Evolutionary conservation across 2,888 invertebrate genomes (phyloP), one percentile per base, ranked within the genome.

Genomic region (Leucophenga maculata): DNA sequence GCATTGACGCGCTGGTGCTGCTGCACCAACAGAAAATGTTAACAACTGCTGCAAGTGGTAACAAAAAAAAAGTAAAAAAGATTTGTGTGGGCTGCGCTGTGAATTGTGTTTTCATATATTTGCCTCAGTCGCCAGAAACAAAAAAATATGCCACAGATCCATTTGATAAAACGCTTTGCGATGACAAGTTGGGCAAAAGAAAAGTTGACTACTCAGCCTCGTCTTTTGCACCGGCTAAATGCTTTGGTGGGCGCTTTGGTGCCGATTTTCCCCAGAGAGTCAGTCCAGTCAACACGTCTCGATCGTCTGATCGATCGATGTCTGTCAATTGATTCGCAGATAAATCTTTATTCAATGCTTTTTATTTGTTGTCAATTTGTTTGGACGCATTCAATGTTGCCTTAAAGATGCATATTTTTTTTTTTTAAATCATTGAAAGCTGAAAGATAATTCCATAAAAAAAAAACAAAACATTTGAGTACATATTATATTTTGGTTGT

Each of bases 101-200:
- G 39, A 39, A 39, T 39, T 39, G 39, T 16, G 50, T 44, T 62
- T 66, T 52, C 52, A 71, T 39, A 70, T 69, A 65, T 26, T n/a
- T 26, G 26, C 26, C 26, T 3, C 26, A 26, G 26, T 26, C n/a
- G 64, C 69, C 46, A 16, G 13, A 50, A 65, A 20, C 74, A 76
- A 79, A 78, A 57, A 78, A 82, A 79, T 81, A 81, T 79, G 80
- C 79, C 82, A 82, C 73, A 80, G 80, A 80, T 80, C 82, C 76
- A 73, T 64, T 80, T 78, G 82, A 80, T 80, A 82, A 79, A 79
- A 76, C 75, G 76, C 72, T 76, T 52, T 75, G 82, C 78, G 77
- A 11, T 39, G 39, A 77, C 82, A 80, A 80, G 82, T 82, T 78
- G 77, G 74, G 73, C 76, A 72, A 76, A 72, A 78, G 78, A 76